A percentile compares a stretch with the other conserved stretches of the same genome.
phyloP scores from a whole-genome alignment of 1,140 invertebrate genomes.

The Oreohelix idahoensis region DNA sequence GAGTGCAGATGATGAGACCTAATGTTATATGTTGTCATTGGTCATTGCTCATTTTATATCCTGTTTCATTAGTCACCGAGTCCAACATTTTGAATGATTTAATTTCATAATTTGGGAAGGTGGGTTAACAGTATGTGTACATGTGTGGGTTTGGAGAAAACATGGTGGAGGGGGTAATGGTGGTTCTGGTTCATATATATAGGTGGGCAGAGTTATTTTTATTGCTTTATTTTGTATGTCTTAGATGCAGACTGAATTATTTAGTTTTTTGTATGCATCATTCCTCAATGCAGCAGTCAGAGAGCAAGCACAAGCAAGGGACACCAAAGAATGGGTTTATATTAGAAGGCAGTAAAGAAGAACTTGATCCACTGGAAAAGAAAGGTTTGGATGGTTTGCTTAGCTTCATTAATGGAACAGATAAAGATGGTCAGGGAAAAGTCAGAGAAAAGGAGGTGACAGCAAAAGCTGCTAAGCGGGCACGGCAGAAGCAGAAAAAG shows the following conservation, averaged over 20 bases:
- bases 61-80: too few species aligned
- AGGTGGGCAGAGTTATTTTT: too few species aligned
- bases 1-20: slow-evolving; percentile 18
- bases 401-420: slow-evolving; percentile 80
- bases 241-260: neutral
- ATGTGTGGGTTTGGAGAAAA: too few species aligned
- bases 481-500: slow-evolving; percentile 80
- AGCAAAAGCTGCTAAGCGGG: slow-evolving; percentile 80
- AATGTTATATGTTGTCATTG: too few species aligned
- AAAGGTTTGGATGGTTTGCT: slow-evolving; percentile 78
- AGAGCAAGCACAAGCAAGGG: slow-evolving; percentile 27
- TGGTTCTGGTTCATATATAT: too few species aligned
- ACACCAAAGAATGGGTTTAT: slow-evolving; percentile 26
- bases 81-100: too few species aligned
- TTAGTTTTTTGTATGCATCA: neutral
- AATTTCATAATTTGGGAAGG: too few species aligned
- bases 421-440: slow-evolving; percentile 52
- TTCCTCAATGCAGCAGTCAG: slow-evolving; percentile 28
- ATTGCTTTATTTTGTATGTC: too few species aligned
- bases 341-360: neutral
- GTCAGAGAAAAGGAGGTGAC: slow-evolving; percentile 71
- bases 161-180: too few species aligned
- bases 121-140: too few species aligned
- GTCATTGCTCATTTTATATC: too few species aligned
- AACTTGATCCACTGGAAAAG: slow-evolving; percentile 52